phyloP scores from a whole-genome alignment of 2,113 vertebrate genomes.

The Thamnophis sirtalis region DNA sequence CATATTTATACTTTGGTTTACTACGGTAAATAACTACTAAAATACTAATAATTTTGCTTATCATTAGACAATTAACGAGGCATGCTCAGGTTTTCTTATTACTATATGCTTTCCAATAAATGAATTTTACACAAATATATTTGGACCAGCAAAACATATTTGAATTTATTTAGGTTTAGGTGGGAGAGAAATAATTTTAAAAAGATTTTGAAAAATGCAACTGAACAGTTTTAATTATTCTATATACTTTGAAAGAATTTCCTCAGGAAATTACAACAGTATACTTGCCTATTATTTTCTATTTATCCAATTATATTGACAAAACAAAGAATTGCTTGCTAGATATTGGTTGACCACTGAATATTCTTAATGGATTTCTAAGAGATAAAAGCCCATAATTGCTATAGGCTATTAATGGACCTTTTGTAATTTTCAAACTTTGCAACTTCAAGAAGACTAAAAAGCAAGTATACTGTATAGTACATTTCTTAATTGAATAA shows the following conservation, averaged over 20 bases:
- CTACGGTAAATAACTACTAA: neutral
- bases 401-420: slow-evolving; percentile 44
- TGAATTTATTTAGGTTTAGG: slow-evolving; percentile 10
- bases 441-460: slow-evolving; percentile 1
- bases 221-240: neutral
- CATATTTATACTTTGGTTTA: neutral
- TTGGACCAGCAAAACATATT: neutral
- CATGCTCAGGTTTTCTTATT: neutral
- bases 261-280: neutral
- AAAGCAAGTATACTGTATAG: slow-evolving; percentile 7
- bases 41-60: neutral
- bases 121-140: neutral
- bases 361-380: neutral
- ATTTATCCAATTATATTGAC: slow-evolving; percentile 15
- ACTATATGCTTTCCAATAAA: neutral
- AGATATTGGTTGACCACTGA: neutral
- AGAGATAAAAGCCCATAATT: slow-evolving; percentile 22
- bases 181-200: neutral
- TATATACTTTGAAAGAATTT: slow-evolving; percentile 9
- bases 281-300: slow-evolving; percentile 4
- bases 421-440: slow-evolving; percentile 53
- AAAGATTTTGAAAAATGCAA: neutral
- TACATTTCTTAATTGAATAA: slow-evolving; percentile 29
- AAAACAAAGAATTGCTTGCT: neutral
- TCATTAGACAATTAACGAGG: neutral